Evolutionary conservation across 2,113 vertebrate genomes (phyloP), one percentile per base, ranked within the genome.

Genomic region (Elanus axillaris): DNA sequence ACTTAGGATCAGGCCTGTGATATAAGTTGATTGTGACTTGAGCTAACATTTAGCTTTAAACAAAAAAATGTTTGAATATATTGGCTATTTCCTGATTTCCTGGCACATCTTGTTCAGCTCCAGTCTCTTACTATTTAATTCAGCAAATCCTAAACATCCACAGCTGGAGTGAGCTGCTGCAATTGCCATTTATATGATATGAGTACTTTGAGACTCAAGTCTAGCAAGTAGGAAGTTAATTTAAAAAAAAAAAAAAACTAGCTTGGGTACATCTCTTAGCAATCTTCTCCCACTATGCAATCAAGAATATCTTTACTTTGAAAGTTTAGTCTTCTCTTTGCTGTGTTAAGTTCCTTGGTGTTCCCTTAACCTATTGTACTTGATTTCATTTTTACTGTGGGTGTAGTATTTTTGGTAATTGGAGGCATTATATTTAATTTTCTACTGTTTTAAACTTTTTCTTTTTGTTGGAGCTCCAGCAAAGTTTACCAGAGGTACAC

Each of bases 361-460:
- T 21, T 81, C 31, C 11, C 42, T 90, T 75, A 80, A 36, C 8
- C 11, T 42, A 8, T 58, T 81, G 31, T 62, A 21, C 43, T 95
- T 92, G 31, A 86, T 79, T 88, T 97, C 8, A 60, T 50, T 94
- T 96, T 96, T 93, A 76, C 67, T 89, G n/a, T 72, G 38, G 52
- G 29, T 90, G 47, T 80, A 36, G 13, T 55, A 68, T 87, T 95
- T 80, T 68, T 43, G 9, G 77, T 85, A 85, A 96, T 59, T 0
- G 1, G 67, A 94, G 52, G 43, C 43, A 92, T 85, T 89, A 78
- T 73, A 31, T 95, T 96, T 81, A 90, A 94, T 97, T 95, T 96
- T 97, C 38, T 80, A 76, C 31, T 55, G n/a, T 81, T 97, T 58
- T 40, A 88, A 88, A 81, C 47, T 90, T 63, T 86, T 90, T 85